A percentile compares a stretch with the other conserved stretches of the same genome.
These are phyloP conservation scores for Euproctis similis DNA, from an alignment of 2,888 invertebrate species.

Conservation along the genomic window DNA sequence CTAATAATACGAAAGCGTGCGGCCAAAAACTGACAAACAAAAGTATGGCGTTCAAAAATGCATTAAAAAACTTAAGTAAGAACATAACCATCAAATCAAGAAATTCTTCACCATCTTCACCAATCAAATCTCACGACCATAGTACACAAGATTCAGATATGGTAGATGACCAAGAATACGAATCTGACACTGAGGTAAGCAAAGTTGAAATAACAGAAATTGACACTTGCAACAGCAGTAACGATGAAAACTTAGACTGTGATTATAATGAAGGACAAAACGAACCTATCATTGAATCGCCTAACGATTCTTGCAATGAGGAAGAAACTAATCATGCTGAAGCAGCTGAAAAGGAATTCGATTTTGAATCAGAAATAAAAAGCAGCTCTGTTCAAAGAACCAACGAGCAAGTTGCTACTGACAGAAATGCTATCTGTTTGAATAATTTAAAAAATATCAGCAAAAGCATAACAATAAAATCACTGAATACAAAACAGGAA, in stretches of 20 bases:
- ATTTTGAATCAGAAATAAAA: constrained; percentile 40
- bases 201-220: constrained; percentile 53
- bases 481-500: constrained; percentile 20
- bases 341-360: constrained; percentile 30
- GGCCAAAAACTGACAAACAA: constrained; percentile 16
- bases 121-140: constrained; percentile 20
- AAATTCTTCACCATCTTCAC: constrained; percentile 35
- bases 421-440: constrained; percentile 27
- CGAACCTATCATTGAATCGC: constrained; percentile 41
- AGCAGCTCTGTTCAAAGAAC: constrained; percentile 28
- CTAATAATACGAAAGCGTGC: constrained; percentile 11
- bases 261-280: constrained; percentile 9
- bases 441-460: constrained; percentile 42
- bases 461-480: constrained; percentile 42
- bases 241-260: constrained; percentile 25
- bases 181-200: constrained; percentile 32
- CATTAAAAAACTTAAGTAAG: constrained; percentile 48
- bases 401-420: constrained; percentile 15
- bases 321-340: too few relatives aligned
- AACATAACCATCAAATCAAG: constrained; percentile 54
- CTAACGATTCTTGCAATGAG: constrained; percentile 36
- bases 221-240: constrained; percentile 19
- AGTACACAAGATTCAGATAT: constrained; percentile 19
- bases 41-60: constrained; percentile 33
- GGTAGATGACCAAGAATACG: constrained; percentile 12